Conservation (phyloP, 1,140 invertebrate genomes). For the Drosophila pachea region DNA sequence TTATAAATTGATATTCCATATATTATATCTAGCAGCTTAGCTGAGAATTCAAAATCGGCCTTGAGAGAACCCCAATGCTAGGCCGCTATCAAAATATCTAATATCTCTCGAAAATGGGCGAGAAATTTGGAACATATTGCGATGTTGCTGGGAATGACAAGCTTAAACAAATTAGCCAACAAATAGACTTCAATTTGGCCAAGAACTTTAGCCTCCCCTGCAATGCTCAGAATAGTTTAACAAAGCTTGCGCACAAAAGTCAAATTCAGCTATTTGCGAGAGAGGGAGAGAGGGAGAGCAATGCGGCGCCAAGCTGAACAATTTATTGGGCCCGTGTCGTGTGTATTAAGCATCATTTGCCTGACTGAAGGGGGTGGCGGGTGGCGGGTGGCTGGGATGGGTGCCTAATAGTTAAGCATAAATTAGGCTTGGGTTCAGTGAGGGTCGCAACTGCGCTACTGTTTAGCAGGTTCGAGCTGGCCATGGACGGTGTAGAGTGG, state of each 20-base stretch:
- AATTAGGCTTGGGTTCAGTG: background rate
- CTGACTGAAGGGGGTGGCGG: background rate
- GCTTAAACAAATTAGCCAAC: conserved; percentile 30
- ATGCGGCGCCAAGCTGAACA: conserved; percentile 28
- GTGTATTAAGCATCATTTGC: conserved; percentile 51
- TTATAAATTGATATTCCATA: background rate
- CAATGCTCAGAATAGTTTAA: background rate
- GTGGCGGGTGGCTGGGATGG: background rate
- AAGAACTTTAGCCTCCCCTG: conserved; percentile 4
- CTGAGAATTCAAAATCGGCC: too few relatives aligned
- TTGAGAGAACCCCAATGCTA: too few relatives aligned
- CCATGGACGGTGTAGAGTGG: too few relatives aligned
- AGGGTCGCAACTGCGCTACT: too few relatives aligned
- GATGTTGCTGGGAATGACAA: conserved; percentile 22
- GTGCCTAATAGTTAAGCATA: conserved; percentile 26
- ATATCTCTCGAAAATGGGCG: too few relatives aligned
- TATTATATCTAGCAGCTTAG: too few relatives aligned
- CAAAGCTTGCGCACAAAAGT: conserved; percentile 14
- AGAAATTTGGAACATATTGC: too few relatives aligned
- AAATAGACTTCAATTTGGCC: conserved; percentile 15
- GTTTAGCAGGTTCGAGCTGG: too few relatives aligned
- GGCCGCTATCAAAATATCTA: too few relatives aligned
- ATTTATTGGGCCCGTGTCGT: conserved; percentile 51
- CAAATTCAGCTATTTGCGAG: conserved; percentile 37
- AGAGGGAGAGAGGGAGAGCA: conserved; percentile 2